phyloP scores from a whole-genome alignment of 2,797 vertebrate genomes.

The Emys orbicularis region DNA sequence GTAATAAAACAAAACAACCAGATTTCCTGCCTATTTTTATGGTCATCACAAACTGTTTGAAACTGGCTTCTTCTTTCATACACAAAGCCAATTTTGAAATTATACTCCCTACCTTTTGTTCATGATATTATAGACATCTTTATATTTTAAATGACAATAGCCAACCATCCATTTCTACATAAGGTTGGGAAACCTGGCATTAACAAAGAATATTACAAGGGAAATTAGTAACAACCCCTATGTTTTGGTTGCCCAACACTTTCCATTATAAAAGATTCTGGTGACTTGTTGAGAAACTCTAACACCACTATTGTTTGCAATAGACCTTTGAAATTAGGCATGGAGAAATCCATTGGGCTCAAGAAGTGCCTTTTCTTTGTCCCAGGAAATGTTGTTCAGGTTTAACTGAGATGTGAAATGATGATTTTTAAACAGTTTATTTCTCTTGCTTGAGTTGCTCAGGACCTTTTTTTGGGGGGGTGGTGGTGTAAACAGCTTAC shows the following conservation, averaged over 20 bases:
- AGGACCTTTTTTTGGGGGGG: not conserved
- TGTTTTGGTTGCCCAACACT: conserved; percentile 8
- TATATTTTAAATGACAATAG: conserved; percentile 8
- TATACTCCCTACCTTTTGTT: not conserved
- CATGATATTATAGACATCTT: not conserved
- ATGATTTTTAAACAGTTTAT: no score
- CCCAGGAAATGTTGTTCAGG: not conserved
- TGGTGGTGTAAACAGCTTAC: conserved; percentile 50
- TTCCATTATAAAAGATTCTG: conserved; percentile 23
- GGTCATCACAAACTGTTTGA: not conserved
- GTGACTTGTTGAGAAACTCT: not conserved
- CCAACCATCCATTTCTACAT: not conserved
- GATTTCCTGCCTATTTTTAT: not conserved
- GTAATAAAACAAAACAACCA: not conserved
- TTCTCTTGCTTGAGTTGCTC: conserved; percentile 39
- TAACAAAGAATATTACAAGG: conserved; percentile 24
- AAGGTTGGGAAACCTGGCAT: not conserved
- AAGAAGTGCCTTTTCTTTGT: no score
- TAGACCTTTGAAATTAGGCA: not conserved
- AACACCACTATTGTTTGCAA: not conserved
- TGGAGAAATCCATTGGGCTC: no score
- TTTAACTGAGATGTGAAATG: not conserved
- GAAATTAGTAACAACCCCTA: not conserved
- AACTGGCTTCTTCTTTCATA: conserved; percentile 15
- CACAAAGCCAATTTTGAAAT: not conserved